Evolutionary conservation across 1,140 invertebrate species (phyloP).

Genomic region (Zophobas morio): DNA sequence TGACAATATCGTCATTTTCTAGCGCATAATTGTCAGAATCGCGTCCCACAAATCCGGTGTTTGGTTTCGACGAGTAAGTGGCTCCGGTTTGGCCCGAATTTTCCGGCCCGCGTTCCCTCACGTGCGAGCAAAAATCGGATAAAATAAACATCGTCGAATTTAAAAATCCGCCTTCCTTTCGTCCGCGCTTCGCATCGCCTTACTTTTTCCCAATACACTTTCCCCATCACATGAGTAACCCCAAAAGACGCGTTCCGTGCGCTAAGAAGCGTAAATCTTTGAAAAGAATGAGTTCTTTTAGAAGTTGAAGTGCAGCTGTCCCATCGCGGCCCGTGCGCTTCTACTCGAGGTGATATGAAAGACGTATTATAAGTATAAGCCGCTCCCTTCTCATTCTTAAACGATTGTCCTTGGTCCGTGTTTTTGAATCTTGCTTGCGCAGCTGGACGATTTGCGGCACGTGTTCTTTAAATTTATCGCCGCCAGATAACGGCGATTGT

Average conservation of each 20-base stretch:
- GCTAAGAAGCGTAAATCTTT: constrained; percentile 6
- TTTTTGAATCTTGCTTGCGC: constrained; percentile 1
- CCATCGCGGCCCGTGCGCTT: background rate
- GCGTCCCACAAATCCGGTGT: too few relatives aligned
- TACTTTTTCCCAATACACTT: too few relatives aligned
- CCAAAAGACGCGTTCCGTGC: constrained; percentile 3
- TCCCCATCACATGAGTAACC: background rate
- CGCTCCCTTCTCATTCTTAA: constrained; percentile 4
- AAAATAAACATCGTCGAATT: too few relatives aligned
- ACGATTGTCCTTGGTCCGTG: constrained; percentile 1
- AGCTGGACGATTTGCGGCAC: constrained; percentile 3
- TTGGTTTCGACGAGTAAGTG: too few relatives aligned
- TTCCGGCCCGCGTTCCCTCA: too few relatives aligned
- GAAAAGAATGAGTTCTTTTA: constrained; percentile 3
- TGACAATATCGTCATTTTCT: too few relatives aligned
- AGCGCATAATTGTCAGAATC: too few relatives aligned
- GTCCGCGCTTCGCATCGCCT: too few relatives aligned
- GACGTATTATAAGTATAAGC: constrained; percentile 6
- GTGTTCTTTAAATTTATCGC: constrained; percentile 9
- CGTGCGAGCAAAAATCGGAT: too few relatives aligned
- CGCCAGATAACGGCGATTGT: background rate
- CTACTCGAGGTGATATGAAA: constrained; percentile 6
- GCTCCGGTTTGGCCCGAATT: too few relatives aligned
- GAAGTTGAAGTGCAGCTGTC: constrained; percentile 13
- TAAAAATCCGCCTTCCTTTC: too few relatives aligned